Conservation (phyloP, 2,888 invertebrate genomes). For the Eupithecia subumbrata region DNA sequence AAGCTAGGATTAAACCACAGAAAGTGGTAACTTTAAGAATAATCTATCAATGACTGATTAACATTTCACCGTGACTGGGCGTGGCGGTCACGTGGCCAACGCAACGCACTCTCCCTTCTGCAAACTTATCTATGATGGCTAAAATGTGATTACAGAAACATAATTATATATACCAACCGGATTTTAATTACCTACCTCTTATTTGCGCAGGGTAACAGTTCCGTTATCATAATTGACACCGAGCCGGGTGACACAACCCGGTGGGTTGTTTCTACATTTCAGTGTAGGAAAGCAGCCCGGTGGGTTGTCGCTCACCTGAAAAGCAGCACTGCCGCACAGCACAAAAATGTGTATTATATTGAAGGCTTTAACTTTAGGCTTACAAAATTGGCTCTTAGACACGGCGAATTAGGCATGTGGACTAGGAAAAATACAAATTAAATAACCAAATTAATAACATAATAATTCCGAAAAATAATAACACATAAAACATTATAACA, state of each 20-base stretch:
- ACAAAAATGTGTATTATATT: no score
- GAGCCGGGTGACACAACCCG: no score
- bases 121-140: not conserved
- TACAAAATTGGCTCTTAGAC: no score
- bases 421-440: not conserved
- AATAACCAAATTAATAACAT: not conserved
- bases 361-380: no score
- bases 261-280: no score
- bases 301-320: no score
- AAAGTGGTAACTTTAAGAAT: slow-evolving; percentile 10
- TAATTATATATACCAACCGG: not conserved
- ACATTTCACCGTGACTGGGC: slow-evolving; percentile 13
- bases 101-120: not conserved
- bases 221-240: no score
- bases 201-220: not conserved
- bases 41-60: slow-evolving; percentile 5
- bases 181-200: no score
- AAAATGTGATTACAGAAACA: not conserved
- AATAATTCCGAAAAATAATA: not conserved
- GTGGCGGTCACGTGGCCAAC: slow-evolving; percentile 19
- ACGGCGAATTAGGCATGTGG: not conserved
- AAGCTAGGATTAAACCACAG: not conserved
- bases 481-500: no score
- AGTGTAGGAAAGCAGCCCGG: no score
- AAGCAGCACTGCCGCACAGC: no score